Evolutionary conservation across 2,797 vertebrate species (phyloP).

Genomic region (Distichodus sexfasciatus): DNA sequence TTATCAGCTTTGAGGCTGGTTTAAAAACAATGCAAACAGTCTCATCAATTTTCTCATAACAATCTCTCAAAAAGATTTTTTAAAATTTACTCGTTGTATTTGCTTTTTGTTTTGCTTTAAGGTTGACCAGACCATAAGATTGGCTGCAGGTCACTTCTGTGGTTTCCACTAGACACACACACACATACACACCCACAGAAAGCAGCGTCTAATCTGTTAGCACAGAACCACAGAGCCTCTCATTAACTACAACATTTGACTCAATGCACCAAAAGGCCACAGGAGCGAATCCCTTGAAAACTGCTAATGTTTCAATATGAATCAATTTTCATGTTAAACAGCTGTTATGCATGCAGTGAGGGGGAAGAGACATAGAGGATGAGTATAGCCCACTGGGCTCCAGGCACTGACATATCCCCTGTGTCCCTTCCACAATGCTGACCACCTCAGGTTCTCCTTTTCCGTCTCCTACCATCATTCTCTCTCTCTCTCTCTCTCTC

Average conservation of each 20-base stretch:
- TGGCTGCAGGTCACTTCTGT: slow-evolving; percentile 31
- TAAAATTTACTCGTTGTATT: no score
- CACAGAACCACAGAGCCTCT: slow-evolving; percentile 43
- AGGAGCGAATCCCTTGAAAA: slow-evolving; percentile 59
- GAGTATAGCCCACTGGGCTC: slow-evolving; percentile 66
- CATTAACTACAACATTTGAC: slow-evolving; percentile 58
- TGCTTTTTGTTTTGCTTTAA: slow-evolving; percentile 30
- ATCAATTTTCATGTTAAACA: slow-evolving; percentile 70
- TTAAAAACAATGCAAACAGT: no score
- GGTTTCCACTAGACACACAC: not conserved
- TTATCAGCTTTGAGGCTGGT: no score
- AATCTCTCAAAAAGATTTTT: no score
- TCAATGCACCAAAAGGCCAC: slow-evolving; percentile 63
- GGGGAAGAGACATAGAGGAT: slow-evolving; percentile 39
- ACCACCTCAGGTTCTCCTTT: slow-evolving; percentile 33
- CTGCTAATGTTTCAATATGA: slow-evolving; percentile 69
- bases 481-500: slow-evolving; percentile 44
- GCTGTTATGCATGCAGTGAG: slow-evolving; percentile 27
- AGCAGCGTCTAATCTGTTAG: slow-evolving; percentile 33
- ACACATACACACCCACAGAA: slow-evolving; percentile 6
- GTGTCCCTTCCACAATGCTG: slow-evolving; percentile 29
- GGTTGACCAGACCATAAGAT: slow-evolving; percentile 11
- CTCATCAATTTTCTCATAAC: no score
- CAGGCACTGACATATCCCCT: slow-evolving; percentile 33
- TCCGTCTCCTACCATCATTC: no score